Evolutionary conservation across 2,113 vertebrate species (phyloP).

Genomic region (Taurulus bubalis): DNA sequence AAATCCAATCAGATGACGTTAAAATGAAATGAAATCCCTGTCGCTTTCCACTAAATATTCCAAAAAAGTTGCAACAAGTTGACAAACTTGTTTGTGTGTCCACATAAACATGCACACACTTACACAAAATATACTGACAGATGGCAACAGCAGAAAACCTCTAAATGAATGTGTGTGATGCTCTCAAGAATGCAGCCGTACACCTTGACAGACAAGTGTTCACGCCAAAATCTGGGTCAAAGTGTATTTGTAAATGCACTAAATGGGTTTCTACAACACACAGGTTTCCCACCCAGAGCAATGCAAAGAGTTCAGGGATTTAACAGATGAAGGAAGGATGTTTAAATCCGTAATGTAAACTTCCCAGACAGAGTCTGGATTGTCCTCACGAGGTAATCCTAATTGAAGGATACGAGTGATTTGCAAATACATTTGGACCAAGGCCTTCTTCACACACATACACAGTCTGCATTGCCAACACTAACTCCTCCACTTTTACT

Average conservation of each 20-base stretch:
- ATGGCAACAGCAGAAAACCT: slow-evolving; percentile 29
- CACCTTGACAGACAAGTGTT: slow-evolving; percentile 36
- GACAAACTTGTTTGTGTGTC: slow-evolving; percentile 7
- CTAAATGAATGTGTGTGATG: slow-evolving; percentile 48
- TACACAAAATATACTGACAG: slow-evolving; percentile 20
- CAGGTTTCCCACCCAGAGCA: slow-evolving; percentile 13
- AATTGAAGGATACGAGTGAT: neutral
- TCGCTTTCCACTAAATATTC: neutral
- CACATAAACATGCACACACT: slow-evolving; percentile 55
- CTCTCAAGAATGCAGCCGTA: slow-evolving; percentile 37
- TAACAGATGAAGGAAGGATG: neutral
- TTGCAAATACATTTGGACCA: slow-evolving; percentile 53
- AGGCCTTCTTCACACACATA: slow-evolving; percentile 43
- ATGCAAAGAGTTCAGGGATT: slow-evolving; percentile 20
- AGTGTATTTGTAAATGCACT: slow-evolving; percentile 47
- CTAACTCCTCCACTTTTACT: slow-evolving; percentile 78
- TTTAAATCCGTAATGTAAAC: neutral
- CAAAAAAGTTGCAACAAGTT: slow-evolving; percentile 26
- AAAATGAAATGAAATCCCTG: neutral
- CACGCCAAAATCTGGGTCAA: slow-evolving; percentile 52
- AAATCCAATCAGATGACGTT: neutral
- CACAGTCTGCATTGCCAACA: slow-evolving; percentile 60
- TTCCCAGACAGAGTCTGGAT: slow-evolving; percentile 10
- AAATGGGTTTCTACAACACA: neutral
- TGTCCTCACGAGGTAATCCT: slow-evolving; percentile 23